Evolutionary conservation across 2,888 invertebrate species (phyloP), one percentile per base, ranked within the genome.

Genomic region (Harmothoe impar): DNA sequence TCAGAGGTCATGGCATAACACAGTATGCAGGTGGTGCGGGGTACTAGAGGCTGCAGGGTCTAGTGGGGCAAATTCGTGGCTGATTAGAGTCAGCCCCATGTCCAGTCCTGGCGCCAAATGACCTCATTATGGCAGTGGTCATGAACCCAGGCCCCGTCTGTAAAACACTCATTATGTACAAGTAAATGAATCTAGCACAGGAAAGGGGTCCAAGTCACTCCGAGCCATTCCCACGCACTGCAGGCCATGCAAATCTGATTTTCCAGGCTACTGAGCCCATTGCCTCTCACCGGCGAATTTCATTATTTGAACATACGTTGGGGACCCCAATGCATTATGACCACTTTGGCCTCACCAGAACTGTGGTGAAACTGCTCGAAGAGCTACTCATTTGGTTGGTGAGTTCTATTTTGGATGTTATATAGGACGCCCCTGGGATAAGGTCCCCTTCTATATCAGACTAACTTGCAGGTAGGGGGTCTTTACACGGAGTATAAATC

Each of bases 71-170:
- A 35, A 0, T 81, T 35, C 81, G 35, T 1, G 81, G 12, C 35
- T 81, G 33, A 81, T 81, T 81, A 81, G 81, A 35, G 43, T 17
- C 20, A 20, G 17, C 35, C 1, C 23, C 81, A 35, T 35, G 81
- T 33, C 43, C 81, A 35, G 81, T 43, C 17, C 23, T 17, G 23
- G n/a, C 5, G 15, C 81, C 81, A 81, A 35, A 81, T 81, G 81
- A 81, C 81, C 81, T 81, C 81, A 81, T 81, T 81, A 81, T 33
- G 81, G n/a, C 43, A 43, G 81, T 81, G 43, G 81, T 81, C 81
- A 43, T 35, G 81, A 35, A 81, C 43, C 33, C 81, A 43, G 35
- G 15, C 1, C 43, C 43, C 35, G 35, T 23, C 25, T 33, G 81
- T 81, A 81, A 81, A 81, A 43, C 81, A 81, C 43, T 81, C 81